A percentile compares a stretch with the other conserved stretches of the same genome.
Conservation (phyloP, 2,797 vertebrate genomes). For the Paratrypauchen microcephalus region DNA sequence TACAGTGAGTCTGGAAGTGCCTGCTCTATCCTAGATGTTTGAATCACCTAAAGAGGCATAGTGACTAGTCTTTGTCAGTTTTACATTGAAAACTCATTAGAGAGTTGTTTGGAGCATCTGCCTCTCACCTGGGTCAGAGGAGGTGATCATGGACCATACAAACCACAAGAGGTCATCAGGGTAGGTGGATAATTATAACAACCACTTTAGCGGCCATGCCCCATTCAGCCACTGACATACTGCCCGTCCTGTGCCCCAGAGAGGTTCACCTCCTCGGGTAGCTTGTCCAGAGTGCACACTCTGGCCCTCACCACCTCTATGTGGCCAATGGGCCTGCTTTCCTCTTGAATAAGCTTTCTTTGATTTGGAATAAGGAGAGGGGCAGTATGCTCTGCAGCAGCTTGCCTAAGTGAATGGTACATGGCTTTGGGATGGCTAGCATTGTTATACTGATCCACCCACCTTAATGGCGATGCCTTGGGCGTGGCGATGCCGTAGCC, state of each 20-base stretch:
- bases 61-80: conserved; percentile 10
- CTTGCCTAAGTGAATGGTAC: conserved; percentile 69
- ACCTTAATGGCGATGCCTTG: conserved; percentile 99
- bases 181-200: conserved; percentile 99
- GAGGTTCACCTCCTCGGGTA: conserved; percentile 1
- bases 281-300: conserved; percentile 24
- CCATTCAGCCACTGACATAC: conserved; percentile 67
- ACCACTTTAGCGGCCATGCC: conserved; percentile 75
- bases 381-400: conserved; percentile 60
- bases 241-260: conserved; percentile 41
- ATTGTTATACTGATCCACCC: conserved; percentile 99
- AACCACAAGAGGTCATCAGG: conserved; percentile 87
- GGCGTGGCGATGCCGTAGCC: conserved; percentile 98
- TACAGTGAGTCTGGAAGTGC: too few relatives aligned
- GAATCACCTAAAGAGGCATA: background rate
- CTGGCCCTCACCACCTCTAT: conserved; percentile 19
- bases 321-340: background rate
- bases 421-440: conserved; percentile 80
- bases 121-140: conserved; percentile 59
- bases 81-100: background rate
- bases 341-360: background rate
- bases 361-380: conserved; percentile 22
- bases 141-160: conserved; percentile 70
- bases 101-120: conserved; percentile 53
- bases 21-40: background rate